Conservation (phyloP, 2,888 invertebrate species). For the Tinea trinotella region DNA sequence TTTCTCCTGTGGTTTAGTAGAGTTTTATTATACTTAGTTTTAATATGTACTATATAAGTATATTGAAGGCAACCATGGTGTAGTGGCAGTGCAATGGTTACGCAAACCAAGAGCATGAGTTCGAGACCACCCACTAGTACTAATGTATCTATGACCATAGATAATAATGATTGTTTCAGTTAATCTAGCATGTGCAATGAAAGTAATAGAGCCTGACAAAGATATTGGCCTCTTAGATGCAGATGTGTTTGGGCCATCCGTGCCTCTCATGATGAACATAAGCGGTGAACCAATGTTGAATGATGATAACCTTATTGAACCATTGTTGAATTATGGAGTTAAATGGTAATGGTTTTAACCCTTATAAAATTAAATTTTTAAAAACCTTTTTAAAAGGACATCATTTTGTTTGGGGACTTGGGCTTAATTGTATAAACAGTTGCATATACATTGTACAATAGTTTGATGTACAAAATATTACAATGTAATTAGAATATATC, state of each 20-base stretch:
- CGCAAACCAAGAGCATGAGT: too few relatives aligned
- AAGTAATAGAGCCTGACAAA: conserved; percentile 74
- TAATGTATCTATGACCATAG: too few relatives aligned
- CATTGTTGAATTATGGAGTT: conserved; percentile 90
- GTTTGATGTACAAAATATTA: too few relatives aligned
- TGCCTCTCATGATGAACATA: conserved; percentile 96
- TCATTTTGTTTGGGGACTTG: too few relatives aligned
- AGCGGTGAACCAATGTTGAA: conserved; percentile 85
- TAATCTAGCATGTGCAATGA: conserved; percentile 87
- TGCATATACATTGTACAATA: too few relatives aligned
- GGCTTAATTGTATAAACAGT: too few relatives aligned
- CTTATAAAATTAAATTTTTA: conserved; percentile 20
- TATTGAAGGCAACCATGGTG: neutral
- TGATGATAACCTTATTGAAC: conserved; percentile 86
- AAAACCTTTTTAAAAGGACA: neutral
- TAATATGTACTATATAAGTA: neutral
- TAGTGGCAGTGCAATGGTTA: too few relatives aligned
- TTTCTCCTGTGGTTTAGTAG: too few relatives aligned
- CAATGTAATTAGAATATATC: too few relatives aligned
- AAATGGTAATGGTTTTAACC: conserved; percentile 83
- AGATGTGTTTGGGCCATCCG: conserved; percentile 95
- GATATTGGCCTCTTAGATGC: conserved; percentile 91
- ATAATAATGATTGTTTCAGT: conserved; percentile 74
- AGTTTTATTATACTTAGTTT: too few relatives aligned
- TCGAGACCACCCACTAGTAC: too few relatives aligned